A percentile compares a stretch with the other conserved stretches of the same genome.
These are phyloP conservation scores for Acanthis flammea DNA, from an alignment of 2,797 vertebrate species.

Conservation along the genomic window DNA sequence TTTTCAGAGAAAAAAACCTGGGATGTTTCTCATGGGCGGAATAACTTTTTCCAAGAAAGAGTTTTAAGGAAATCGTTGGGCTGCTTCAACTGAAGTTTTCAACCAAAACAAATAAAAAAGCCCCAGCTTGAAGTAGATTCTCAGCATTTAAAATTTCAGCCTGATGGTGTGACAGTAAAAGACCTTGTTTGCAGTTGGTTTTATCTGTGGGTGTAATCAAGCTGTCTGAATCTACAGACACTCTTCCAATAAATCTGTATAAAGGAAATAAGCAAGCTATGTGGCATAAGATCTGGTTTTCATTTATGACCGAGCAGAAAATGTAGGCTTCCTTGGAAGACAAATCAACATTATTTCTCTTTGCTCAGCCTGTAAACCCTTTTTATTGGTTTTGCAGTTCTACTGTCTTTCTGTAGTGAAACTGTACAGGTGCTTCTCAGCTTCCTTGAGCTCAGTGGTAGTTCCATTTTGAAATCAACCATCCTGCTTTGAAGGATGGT, in stretches of 20 bases:
- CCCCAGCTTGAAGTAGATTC: not conserved
- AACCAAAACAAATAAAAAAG: constrained; percentile 30
- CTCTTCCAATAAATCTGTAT: not conserved
- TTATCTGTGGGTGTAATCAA: constrained; percentile 9
- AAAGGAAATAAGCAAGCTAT: not conserved
- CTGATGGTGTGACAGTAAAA: not conserved
- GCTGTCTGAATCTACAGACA: not conserved
- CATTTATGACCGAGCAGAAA: not conserved
- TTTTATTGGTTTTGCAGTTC: not conserved
- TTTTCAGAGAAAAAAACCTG: not conserved
- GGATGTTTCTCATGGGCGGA: not conserved
- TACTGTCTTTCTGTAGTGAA: not conserved
- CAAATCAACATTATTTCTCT: not conserved
- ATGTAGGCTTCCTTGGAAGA: not conserved
- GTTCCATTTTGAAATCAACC: not conserved
- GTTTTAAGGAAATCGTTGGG: constrained; percentile 2
- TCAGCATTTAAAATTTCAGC: not conserved
- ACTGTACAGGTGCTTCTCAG: not conserved
- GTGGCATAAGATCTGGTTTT: not conserved
- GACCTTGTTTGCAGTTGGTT: not conserved
- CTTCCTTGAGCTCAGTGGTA: not conserved
- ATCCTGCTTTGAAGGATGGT: not conserved
- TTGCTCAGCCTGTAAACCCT: not conserved
- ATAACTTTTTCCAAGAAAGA: not conserved
- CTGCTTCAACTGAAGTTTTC: constrained; percentile 22